Evolutionary conservation across 1,140 invertebrate genomes (phyloP), one percentile per base, ranked within the genome.

Genomic region (Calliphora vicina): DNA sequence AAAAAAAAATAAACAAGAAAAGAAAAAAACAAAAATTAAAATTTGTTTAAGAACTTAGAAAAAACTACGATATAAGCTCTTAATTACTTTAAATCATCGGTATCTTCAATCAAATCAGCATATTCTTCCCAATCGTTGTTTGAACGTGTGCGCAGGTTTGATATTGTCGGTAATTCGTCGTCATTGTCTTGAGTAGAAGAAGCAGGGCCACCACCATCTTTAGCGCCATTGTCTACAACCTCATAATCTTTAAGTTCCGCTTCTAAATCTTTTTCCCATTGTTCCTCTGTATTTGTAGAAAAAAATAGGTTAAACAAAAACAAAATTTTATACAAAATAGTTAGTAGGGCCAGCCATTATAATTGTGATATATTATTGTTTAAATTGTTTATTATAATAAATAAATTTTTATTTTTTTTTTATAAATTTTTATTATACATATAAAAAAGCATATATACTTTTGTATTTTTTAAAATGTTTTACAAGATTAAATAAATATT

Each of bases 231-330:
- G 83, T 94, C 94, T 10, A 97, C 95, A 82, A 98, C 95, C 91
- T 98, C 97, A 91, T 96, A 98, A 89, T 98, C 97, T 91, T 97
- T 96, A 84, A 98, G 93, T 92, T 98, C 97, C 76, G 96, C 96
- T 91, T 97, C 96, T 88, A 98, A 92, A 91, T 98, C 97, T 87
- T 96, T 95, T 92, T 98, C 97, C 96, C 97, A 97, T 92, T 97
- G 96, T 92, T 97, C 96, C 93, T 97, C 95, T 94, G 91, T n/a
- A n/a, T 81, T 85, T 20, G 42, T 42, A 50, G 3, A 20, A 29
- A 25, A 78, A 82, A 71, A 82, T 15, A n/a, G 5, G 6, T 35
- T 35, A 35, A 35, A 12, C n/a, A 23, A 78, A 78, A 78, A 45
- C 17, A 43, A 74, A 29, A n/a, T 17, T 4, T 25, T 29, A 45